phyloP scores from a whole-genome alignment of 64 coral and sea anemone genomes.

The Pocillopora damicornis region DNA sequence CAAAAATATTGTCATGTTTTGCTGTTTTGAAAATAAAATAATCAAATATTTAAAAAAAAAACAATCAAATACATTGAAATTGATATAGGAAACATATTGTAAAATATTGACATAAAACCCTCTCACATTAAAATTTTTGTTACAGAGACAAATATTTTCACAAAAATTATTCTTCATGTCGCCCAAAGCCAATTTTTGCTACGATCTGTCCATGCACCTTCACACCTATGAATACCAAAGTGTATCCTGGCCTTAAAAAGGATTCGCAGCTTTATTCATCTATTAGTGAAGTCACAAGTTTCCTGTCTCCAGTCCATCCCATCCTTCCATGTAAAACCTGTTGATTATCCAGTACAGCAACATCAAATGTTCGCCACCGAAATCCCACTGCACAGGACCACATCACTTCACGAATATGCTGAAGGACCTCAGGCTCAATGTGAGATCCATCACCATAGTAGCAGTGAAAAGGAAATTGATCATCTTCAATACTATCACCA shows the following conservation, averaged over 20 bases:
- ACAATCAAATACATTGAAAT: too few species aligned
- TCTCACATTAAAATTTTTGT: too few species aligned
- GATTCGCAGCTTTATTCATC: background rate
- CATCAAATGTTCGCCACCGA: constrained; percentile 15
- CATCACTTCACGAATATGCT: constrained; percentile 27
- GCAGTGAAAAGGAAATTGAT: constrained; percentile 25
- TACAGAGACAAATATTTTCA: too few species aligned
- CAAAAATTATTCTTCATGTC: too few species aligned
- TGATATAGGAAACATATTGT: too few species aligned
- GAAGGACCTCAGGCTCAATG: constrained; percentile 24
- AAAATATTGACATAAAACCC: too few species aligned
- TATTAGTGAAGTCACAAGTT: constrained; percentile 15
- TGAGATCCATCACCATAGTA: constrained; percentile 35
- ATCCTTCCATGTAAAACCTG: constrained; percentile 44
- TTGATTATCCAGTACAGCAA: constrained; percentile 23
- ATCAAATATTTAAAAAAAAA: too few species aligned
- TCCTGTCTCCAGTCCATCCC: constrained; percentile 41
- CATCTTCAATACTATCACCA: background rate
- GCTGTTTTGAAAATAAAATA: too few species aligned
- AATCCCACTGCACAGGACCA: constrained; percentile 33
- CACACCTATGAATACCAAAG: too few species aligned
- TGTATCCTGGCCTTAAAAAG: too few species aligned
- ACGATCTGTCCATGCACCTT: background rate
- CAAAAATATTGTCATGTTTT: too few species aligned
- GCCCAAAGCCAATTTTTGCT: too few species aligned